Base-by-base conservation (phyloP, 2,113 vertebrate species). In the Cacatua alba region DNA sequence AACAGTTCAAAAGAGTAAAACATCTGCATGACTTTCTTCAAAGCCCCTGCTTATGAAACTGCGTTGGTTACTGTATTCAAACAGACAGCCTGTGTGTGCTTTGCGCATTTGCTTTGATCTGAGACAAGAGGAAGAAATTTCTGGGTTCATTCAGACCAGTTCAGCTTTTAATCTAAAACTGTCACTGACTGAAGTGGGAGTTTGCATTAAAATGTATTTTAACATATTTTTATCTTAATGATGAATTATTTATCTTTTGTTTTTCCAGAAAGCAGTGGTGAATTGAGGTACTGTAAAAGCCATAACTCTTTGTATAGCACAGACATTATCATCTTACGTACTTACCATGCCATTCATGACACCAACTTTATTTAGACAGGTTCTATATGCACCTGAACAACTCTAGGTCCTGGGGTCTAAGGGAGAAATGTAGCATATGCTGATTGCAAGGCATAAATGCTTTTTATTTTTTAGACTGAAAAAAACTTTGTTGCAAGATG, bases 101-200 rank as follows among this genome's bases (percentile, higher is more conserved):
- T 88, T 93, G 49, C 31, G 29, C 75, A 79, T 96, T 69, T 93
- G 14, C 72, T 94, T 92, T 95, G 83, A 95, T 86, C 49, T 79
- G 46, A 65, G 19, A 69, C 24, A 87, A 69, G 37, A 67, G 59
- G 25, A 79, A 29, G 31, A 83, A 86, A 53, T 37, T 91, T 89
- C 55, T 6, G 44, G 11, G 26, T 72, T 90, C 17, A 7, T 82
- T 86, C 13, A 0, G 77, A 72, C 72, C 62, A 53, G 28, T 76
- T 82, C 69, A 71, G 10, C 9, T 84, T 94, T 89, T 92, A 37
- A 69, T 62, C 15, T 31, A 24, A 43, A 88, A 65, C 37, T 69
- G 52, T 25, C 65, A 84, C 29, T 69, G 60, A n/a, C 20, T 88
- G 72, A 75, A 91, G 17, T 29, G 11, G 10, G 6, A 92, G 18